These are phyloP conservation scores for Hystrix cristata DNA, from an alignment of 2,113 vertebrate species.

Conservation along the genomic window DNA sequence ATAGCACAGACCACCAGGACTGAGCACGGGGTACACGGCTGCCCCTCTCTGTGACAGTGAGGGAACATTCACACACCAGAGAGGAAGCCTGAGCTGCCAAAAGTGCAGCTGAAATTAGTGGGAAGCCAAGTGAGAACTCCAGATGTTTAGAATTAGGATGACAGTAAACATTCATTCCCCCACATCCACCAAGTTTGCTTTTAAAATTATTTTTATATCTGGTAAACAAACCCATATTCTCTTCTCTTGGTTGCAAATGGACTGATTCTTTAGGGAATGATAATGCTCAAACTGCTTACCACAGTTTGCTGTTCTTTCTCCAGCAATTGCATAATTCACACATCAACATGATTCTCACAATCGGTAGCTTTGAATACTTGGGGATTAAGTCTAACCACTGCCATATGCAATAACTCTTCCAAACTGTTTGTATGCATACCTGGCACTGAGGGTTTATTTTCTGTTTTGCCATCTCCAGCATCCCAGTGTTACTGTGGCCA, in stretches of 20 bases:
- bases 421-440: neutral
- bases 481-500: neutral
- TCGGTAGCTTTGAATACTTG: slow-evolving; percentile 48
- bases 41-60: accelerated
- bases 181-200: slow-evolving; percentile 33
- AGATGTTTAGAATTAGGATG: slow-evolving; percentile 72
- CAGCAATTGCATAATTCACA: slow-evolving; percentile 38
- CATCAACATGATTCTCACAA: slow-evolving; percentile 16
- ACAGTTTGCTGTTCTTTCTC: slow-evolving; percentile 26
- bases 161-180: slow-evolving; percentile 59
- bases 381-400: neutral
- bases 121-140: slow-evolving; percentile 35
- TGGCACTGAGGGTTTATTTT: neutral
- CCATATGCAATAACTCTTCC: neutral
- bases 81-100: neutral
- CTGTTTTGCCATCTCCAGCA: neutral
- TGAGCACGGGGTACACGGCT: neutral
- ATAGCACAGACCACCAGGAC: neutral
- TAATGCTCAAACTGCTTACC: slow-evolving; percentile 9
- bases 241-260: slow-evolving; percentile 58
- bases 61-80: neutral
- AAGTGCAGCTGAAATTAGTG: slow-evolving; percentile 20
- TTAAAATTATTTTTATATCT: slow-evolving; percentile 76
- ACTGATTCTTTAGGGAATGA: slow-evolving; percentile 66
- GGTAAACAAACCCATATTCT: slow-evolving; percentile 77